These are phyloP conservation scores for Cephalopterus ornatus DNA, from an alignment of 2,113 vertebrate species.

Conservation along the genomic window DNA sequence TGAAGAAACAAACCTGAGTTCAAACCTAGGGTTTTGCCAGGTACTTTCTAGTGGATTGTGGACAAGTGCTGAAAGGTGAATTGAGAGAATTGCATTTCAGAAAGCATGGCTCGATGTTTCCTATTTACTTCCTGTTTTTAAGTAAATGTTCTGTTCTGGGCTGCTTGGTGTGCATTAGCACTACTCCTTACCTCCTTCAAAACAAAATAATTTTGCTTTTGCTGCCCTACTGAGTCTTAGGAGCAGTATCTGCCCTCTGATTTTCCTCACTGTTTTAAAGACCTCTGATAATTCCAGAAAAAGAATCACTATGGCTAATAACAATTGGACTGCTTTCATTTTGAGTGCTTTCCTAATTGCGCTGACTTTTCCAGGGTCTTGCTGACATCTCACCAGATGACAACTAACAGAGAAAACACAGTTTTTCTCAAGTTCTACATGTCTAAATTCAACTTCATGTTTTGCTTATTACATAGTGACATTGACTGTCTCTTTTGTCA, in stretches of 20 bases:
- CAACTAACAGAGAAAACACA: not conserved
- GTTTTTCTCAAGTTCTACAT: not conserved
- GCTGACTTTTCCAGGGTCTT: not conserved
- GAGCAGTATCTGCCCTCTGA: not conserved
- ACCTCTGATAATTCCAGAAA: not conserved
- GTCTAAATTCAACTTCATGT: not conserved
- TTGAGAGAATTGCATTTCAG: not conserved
- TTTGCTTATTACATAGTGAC: not conserved
- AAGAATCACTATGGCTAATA: not conserved
- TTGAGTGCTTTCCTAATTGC: not conserved
- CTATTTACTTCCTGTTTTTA: not conserved
- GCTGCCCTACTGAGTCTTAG: not conserved
- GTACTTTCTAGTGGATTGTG: not conserved
- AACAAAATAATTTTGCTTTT: not conserved
- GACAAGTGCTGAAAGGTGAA: not conserved
- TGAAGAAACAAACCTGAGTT: not conserved
- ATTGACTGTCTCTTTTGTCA: not conserved
- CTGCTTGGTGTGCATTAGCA: not conserved
- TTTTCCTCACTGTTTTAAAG: not conserved
- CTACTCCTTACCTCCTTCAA: not conserved
- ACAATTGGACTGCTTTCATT: not conserved
- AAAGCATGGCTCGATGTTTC: not conserved
- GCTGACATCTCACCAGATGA: not conserved
- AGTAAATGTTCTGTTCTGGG: not conserved
- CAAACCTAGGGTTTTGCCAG: not conserved